These are phyloP conservation scores for Dinocampus coccinellae DNA, from an alignment of 2,888 invertebrate genomes.

Conservation along the genomic window DNA sequence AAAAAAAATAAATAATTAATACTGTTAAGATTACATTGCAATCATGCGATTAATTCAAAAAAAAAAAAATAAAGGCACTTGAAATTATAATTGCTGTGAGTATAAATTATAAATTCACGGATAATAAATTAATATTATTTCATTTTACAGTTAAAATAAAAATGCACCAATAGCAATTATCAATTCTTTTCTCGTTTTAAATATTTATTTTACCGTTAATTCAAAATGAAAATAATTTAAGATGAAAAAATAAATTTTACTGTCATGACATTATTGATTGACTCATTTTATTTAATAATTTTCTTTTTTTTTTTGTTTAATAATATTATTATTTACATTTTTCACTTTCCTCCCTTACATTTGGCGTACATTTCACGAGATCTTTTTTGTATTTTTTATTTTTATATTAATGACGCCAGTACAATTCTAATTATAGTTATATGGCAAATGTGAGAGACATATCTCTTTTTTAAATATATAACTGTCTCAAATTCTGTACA, in stretches of 20 bases:
- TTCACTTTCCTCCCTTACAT: not conserved
- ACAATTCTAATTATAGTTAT: constrained; percentile 10
- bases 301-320: not conserved
- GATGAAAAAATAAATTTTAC: too few species aligned
- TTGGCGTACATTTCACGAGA: not conserved
- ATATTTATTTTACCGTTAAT: not conserved
- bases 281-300: too few species aligned
- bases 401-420: constrained; percentile 16
- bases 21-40: too few species aligned
- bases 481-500: not conserved
- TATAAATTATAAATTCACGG: too few species aligned
- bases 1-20: not conserved
- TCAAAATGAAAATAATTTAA: not conserved
- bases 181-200: not conserved
- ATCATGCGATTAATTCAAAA: too few species aligned
- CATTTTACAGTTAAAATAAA: not conserved
- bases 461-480: constrained; percentile 10
- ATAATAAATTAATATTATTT: not conserved
- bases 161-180: not conserved
- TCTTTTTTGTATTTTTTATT: not conserved
- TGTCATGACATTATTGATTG: not conserved
- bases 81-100: too few species aligned
- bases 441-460: not conserved
- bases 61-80: too few species aligned
- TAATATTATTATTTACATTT: not conserved